Base-by-base conservation (phyloP, 1,140 invertebrate genomes). In the Antheraea mylitta region DNA sequence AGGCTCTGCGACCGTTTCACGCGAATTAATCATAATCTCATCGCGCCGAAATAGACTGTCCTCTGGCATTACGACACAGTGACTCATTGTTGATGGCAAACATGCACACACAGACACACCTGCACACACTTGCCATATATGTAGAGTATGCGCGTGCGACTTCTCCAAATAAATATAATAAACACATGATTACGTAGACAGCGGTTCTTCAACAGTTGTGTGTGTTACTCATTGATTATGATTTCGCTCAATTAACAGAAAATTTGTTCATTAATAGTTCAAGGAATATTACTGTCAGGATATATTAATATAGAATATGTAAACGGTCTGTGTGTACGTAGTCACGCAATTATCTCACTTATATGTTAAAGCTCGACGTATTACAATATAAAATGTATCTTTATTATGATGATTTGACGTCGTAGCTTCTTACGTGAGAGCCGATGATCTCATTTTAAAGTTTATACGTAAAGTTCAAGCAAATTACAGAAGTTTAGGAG, bases 1-100 rank as follows among this genome's bases (percentile, higher is more conserved):
- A 72, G 69, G 69, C 64, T 61, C 72, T 78, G 71, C 76, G 76
- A 80, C 71, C 81, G 66, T 82, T 82, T 83, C 69, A 70, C 81
- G 67, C 82, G 81, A 85, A 87, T 86, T 87, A 84, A 89, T 86
- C 81, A 87, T 85, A 87, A 87, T 84, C 78, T 89, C 85, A 87
- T 88, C 85, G 78, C 72, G 83, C 87, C 83, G 82, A 91, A 89
- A 89, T 89, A 87, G 86, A 83, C 75, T 84, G 86, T 86, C 85
- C 84, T 89, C 81, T 78, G 78, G 72, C 77, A 76, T 88, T 83
- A 86, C 85, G 82, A 86, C 78, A 85, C 69, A 79, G 75, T 89
- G 89, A 91, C 75, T 91, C 89, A 89, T 78, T 78, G 78, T 82
- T 64, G 78, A 77, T 73, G 71, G 79, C 77, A 78, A 80, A 80